Conservation (phyloP, 2,888 invertebrate genomes). For the Imbricaverruca yamaguchii region DNA sequence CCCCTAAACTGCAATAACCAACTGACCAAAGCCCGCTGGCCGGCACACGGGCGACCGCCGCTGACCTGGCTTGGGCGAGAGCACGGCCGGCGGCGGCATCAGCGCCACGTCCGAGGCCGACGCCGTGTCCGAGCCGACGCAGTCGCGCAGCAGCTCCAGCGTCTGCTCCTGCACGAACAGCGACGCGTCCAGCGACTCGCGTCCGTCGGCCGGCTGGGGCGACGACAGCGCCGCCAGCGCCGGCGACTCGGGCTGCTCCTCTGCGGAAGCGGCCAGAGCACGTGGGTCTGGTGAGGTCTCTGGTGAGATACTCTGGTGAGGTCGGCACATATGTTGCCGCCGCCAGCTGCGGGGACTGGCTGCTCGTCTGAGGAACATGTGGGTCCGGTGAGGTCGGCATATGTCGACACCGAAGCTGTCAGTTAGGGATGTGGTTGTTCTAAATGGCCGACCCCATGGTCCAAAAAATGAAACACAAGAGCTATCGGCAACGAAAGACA, state of each 20-base stretch:
- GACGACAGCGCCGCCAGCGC: no score
- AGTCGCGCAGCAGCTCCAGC: background rate
- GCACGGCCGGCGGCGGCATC: constrained; percentile 1
- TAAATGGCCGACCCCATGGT: no score
- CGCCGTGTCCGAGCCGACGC: background rate
- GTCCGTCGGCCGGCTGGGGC: background rate
- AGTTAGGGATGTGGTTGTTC: background rate
- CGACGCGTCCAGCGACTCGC: background rate
- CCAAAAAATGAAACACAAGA: no score
- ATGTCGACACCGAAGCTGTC: background rate
- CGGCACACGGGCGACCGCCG: no score
- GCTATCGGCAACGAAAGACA: no score
- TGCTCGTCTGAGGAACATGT: background rate
- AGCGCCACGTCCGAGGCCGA: background rate
- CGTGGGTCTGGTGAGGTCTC: no score
- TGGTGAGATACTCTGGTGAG: no score
- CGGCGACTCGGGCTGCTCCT: background rate
- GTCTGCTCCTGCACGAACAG: constrained; percentile 12
- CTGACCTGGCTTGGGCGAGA: no score
- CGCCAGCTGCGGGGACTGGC: background rate
- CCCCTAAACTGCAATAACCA: no score
- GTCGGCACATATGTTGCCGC: no score
- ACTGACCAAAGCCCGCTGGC: no score
- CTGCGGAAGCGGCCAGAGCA: background rate
- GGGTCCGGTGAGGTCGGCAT: background rate